Percentiles rank a stretch among this genome's conserved stretches.
phyloP scores from a whole-genome alignment of 1,140 invertebrate genomes.

The Portunus trituberculatus region DNA sequence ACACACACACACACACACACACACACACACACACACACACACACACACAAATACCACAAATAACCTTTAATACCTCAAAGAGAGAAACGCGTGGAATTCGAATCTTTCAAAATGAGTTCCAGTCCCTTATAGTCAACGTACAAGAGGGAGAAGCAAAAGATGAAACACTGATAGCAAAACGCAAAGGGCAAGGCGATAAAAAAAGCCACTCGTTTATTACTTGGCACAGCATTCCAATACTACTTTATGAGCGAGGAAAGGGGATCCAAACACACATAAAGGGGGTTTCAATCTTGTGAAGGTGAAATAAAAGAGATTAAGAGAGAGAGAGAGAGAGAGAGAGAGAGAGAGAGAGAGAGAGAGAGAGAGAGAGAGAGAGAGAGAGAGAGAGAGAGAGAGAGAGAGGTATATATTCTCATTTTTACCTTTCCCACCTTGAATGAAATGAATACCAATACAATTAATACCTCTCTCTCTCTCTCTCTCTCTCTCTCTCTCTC shows the following conservation, averaged over 20 bases:
- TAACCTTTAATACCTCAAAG: too few relatives aligned
- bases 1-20: too few relatives aligned
- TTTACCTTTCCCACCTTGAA: too few relatives aligned
- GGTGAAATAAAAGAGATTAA: neutral
- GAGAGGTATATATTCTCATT: too few relatives aligned
- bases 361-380: too few relatives aligned
- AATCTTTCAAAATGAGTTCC: neutral
- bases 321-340: neutral
- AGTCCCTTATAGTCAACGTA: neutral
- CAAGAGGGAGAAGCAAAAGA: neutral
- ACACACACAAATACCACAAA: too few relatives aligned
- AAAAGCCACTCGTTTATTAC: neutral
- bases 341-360: too few relatives aligned
- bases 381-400: too few relatives aligned
- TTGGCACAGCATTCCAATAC: neutral
- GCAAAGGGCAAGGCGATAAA: neutral
- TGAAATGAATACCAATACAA: too few relatives aligned
- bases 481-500: constrained; percentile 9
- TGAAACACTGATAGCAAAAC: neutral
- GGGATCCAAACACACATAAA: neutral
- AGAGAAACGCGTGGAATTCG: neutral
- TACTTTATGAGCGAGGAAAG: neutral
- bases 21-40: too few relatives aligned
- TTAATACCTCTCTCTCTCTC: neutral
- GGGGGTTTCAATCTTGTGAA: neutral